Evolutionary conservation across 2,888 invertebrate genomes (phyloP).

Genomic region (Spatulosminthurus flaviceps): DNA sequence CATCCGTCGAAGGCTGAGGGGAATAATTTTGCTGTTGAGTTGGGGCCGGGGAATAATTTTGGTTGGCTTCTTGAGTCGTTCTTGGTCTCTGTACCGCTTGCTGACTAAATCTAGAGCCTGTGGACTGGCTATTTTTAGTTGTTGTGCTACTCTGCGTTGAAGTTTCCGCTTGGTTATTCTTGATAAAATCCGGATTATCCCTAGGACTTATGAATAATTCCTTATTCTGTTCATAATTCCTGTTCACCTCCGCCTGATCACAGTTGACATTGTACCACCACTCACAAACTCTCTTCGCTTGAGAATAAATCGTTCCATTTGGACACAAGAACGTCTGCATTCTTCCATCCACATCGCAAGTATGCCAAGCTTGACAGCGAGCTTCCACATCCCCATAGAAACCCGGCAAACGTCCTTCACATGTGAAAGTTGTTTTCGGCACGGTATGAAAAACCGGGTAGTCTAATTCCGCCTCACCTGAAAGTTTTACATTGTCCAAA

Average conservation of each 20-base stretch:
- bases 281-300: constrained; percentile 62
- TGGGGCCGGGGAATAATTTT: neutral
- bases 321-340: constrained; percentile 63
- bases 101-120: neutral
- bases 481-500: neutral
- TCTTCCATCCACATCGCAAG: constrained; percentile 58
- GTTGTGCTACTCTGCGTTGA: too few relatives aligned
- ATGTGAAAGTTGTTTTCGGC: constrained; percentile 59
- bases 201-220: constrained; percentile 58
- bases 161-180: too few relatives aligned
- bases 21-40: neutral
- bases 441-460: constrained; percentile 59
- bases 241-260: constrained; percentile 54
- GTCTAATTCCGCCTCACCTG: constrained; percentile 60
- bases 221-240: constrained; percentile 57
- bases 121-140: constrained; percentile 26
- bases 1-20: constrained; percentile 1
- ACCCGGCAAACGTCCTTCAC: constrained; percentile 43
- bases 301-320: constrained; percentile 63
- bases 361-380: constrained; percentile 63
- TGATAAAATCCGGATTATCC: too few relatives aligned
- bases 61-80: constrained; percentile 23
- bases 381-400: constrained; percentile 61
- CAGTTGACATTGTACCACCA: constrained; percentile 61
- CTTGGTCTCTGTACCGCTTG: constrained; percentile 18